A percentile compares a stretch with the other conserved stretches of the same genome.
These are phyloP conservation scores for Salminus brasiliensis DNA, from an alignment of 2,113 vertebrate species.

Conservation along the genomic window DNA sequence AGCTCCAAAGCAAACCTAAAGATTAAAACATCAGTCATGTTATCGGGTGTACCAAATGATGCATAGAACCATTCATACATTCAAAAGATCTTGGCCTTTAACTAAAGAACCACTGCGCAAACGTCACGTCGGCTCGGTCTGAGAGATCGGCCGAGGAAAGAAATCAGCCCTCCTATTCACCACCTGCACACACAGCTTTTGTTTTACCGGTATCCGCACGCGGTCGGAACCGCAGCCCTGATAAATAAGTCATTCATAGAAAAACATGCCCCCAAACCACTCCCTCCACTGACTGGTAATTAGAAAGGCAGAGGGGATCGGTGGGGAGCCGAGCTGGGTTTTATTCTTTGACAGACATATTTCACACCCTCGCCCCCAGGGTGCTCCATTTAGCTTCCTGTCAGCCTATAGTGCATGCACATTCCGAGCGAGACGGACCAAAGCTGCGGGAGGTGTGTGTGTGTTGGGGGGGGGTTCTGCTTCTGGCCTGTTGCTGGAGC, in stretches of 20 bases:
- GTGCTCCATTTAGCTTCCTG: constrained; percentile 30
- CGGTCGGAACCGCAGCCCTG: neutral
- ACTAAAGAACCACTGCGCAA: too few relatives aligned
- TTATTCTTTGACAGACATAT: constrained; percentile 27
- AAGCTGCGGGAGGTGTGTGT: constrained; percentile 26
- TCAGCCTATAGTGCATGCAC: neutral
- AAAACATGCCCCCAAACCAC: constrained; percentile 14
- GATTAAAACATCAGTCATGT: too few relatives aligned
- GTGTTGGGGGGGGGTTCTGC: neutral
- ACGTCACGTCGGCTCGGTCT: too few relatives aligned
- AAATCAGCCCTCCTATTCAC: neutral
- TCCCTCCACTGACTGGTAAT: constrained; percentile 19
- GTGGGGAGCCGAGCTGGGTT: neutral
- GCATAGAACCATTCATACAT: too few relatives aligned
- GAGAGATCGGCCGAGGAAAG: neutral
- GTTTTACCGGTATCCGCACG: neutral
- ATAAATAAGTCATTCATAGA: constrained; percentile 20
- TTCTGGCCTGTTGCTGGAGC: neutral
- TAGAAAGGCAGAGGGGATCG: constrained; percentile 31
- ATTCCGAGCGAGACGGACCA: constrained; percentile 10
- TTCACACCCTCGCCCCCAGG: constrained; percentile 36
- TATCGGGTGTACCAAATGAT: too few relatives aligned
- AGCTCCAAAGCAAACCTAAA: too few relatives aligned
- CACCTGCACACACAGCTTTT: neutral
- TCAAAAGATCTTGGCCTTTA: too few relatives aligned